Evolutionary conservation across 2,888 invertebrate genomes (phyloP).

Genomic region (Koerneria pararmatus): DNA sequence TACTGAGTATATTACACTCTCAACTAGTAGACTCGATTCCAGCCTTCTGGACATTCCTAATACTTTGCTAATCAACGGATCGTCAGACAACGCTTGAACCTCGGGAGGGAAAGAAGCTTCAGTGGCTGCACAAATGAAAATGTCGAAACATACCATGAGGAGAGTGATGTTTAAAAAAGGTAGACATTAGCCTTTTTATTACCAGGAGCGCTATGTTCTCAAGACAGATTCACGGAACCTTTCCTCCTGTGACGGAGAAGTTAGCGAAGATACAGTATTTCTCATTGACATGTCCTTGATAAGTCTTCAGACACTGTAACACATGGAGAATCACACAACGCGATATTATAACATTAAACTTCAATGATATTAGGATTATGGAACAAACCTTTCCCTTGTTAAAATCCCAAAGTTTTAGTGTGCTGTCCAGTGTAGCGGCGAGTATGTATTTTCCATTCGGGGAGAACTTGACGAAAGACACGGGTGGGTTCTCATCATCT

Average conservation of each 20-base stretch:
- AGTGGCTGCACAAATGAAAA: no score
- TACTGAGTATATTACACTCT: no score
- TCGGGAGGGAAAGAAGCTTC: no score
- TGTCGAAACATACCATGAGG: no score
- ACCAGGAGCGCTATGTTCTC: neutral
- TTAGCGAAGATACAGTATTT: constrained; percentile 99
- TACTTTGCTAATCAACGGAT: no score
- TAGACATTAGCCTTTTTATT: neutral
- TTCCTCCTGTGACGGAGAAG: constrained; percentile 98
- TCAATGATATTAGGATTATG: no score
- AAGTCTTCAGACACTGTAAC: constrained; percentile 62
- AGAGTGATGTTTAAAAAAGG: no score
- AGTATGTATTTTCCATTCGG: constrained; percentile 99
- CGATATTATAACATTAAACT: no score
- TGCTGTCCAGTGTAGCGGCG: constrained; percentile 88
- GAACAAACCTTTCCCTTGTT: constrained; percentile 64
- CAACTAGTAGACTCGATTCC: no score
- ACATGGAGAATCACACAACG: no score
- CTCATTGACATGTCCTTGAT: constrained; percentile 95
- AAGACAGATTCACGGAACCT: constrained; percentile 67
- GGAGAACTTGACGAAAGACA: constrained; percentile 98
- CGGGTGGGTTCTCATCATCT: constrained; percentile 98
- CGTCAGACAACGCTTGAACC: no score
- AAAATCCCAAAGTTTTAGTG: constrained; percentile 24
- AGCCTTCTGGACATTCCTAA: no score